These are phyloP conservation scores for Calyptommatus sinebrachiatus DNA, from an alignment of 2,113 vertebrate genomes.

Conservation along the genomic window DNA sequence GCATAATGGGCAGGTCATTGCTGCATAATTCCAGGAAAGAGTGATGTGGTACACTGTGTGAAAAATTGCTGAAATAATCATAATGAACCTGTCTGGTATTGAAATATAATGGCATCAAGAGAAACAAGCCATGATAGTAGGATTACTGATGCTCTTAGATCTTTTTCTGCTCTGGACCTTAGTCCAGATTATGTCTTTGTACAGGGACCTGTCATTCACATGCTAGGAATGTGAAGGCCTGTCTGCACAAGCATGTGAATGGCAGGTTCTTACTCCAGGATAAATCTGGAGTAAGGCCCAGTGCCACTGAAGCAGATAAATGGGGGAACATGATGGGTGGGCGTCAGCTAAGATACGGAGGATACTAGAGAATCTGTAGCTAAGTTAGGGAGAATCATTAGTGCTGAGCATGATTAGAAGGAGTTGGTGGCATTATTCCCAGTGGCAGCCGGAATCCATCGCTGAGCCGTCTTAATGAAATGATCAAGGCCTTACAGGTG, in stretches of 20 bases:
- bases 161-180: too few species aligned
- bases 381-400: neutral
- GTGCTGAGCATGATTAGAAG: neutral
- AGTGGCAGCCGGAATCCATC: neutral
- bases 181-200: too few species aligned
- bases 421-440: neutral
- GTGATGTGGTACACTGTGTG: neutral
- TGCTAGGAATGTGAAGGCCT: too few species aligned
- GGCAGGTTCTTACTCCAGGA: too few species aligned
- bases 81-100: neutral
- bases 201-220: too few species aligned
- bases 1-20: neutral
- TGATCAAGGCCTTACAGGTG: constrained; percentile 12
- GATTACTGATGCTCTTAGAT: neutral
- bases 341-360: neutral
- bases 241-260: too few species aligned
- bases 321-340: neutral
- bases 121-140: neutral
- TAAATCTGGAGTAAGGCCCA: too few species aligned
- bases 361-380: neutral
- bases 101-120: neutral
- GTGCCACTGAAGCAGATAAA: neutral
- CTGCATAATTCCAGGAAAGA: neutral
- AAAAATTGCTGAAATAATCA: neutral
- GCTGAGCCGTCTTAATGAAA: neutral